These are phyloP conservation scores for Napeogenes inachia DNA, from an alignment of 2,888 invertebrate species.

Conservation along the genomic window DNA sequence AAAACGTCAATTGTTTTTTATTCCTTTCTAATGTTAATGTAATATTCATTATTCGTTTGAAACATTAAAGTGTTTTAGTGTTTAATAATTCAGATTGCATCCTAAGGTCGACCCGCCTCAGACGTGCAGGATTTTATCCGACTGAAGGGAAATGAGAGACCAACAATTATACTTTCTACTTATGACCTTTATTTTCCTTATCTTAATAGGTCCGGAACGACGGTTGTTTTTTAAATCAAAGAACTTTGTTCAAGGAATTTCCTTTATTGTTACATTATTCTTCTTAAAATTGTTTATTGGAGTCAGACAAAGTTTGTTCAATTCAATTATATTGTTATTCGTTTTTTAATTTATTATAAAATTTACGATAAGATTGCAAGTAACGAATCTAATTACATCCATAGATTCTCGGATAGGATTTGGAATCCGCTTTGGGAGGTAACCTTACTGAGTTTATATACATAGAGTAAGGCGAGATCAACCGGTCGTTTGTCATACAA, in stretches of 20 bases:
- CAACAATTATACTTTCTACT: conserved; percentile 39
- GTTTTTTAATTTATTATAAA: no score
- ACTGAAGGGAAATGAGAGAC: conserved; percentile 47
- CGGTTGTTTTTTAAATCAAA: conserved; percentile 3
- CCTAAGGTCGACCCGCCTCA: conserved; percentile 53
- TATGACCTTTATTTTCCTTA: conserved; percentile 31
- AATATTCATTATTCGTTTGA: conserved; percentile 1
- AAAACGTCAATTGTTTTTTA: no score
- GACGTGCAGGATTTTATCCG: conserved; percentile 48
- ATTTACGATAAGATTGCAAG: no score
- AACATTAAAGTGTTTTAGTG: conserved; percentile 66
- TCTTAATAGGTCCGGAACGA: conserved; percentile 11
- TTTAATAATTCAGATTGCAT: conserved; percentile 66
- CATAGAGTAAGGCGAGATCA: conserved; percentile 43
- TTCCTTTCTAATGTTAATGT: not conserved
- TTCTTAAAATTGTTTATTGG: not conserved
- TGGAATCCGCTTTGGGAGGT: no score
- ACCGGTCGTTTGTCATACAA: conserved; percentile 61
- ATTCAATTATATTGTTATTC: not conserved
- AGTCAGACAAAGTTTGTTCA: no score
- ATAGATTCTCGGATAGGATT: no score
- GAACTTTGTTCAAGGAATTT: not conserved
- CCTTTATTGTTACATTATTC: not conserved
- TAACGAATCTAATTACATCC: no score
- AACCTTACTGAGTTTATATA: conserved; percentile 13